Evolutionary conservation across 92 coral and sea anemone species (phyloP).

Genomic region (Palythoa caribaeorum): DNA sequence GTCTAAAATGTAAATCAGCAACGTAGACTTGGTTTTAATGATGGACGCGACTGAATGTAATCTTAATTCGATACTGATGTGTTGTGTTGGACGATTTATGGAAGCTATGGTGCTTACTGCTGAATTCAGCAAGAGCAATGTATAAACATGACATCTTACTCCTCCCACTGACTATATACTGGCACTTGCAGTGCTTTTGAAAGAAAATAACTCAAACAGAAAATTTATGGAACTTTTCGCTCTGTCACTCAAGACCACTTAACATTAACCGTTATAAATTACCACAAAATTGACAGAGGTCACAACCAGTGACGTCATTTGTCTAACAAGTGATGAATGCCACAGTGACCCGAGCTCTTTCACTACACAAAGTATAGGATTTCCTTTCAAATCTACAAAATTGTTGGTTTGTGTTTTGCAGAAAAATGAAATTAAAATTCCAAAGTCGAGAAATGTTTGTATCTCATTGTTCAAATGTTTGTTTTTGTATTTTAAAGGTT

Average conservation of each 20-base stretch:
- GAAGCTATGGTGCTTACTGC: too few relatives aligned
- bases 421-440: constrained; percentile 22
- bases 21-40: too few relatives aligned
- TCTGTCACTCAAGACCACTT: neutral
- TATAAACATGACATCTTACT: too few relatives aligned
- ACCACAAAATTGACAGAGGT: neutral
- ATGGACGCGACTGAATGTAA: too few relatives aligned
- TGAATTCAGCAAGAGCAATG: too few relatives aligned
- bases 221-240: neutral
- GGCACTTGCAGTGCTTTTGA: too few relatives aligned
- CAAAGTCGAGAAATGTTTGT: neutral
- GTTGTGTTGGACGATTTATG: too few relatives aligned
- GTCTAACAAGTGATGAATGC: too few relatives aligned
- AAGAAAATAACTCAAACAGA: neutral
- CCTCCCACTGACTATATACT: too few relatives aligned
- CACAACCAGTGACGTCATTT: neutral
- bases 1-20: too few relatives aligned
- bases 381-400: constrained; percentile 8
- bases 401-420: constrained; percentile 19
- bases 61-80: too few relatives aligned
- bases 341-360: neutral
- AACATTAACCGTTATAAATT: neutral
- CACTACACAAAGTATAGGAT: neutral
- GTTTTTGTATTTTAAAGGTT: neutral
- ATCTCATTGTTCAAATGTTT: constrained; percentile 9